These are phyloP conservation scores for Dipodomys ordii DNA, from an alignment of 2,113 vertebrate genomes.

Conservation along the genomic window DNA sequence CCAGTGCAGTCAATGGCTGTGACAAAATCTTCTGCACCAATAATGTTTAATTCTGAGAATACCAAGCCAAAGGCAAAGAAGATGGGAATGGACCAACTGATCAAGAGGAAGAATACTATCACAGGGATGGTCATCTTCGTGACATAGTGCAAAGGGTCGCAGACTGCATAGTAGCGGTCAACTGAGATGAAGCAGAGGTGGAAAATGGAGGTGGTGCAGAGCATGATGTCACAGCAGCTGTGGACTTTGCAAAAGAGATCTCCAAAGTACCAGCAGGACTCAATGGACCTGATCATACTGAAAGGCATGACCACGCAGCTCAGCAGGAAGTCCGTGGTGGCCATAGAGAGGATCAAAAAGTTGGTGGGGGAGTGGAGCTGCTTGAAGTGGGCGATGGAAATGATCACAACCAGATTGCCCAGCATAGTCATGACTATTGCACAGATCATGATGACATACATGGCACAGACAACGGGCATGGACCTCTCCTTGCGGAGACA, in stretches of 20 bases:
- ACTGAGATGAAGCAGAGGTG: conserved; percentile 78
- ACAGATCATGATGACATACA: background rate
- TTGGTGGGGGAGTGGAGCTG: conserved; percentile 75
- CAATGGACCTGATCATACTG: conserved; percentile 73
- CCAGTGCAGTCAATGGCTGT: conserved; percentile 50
- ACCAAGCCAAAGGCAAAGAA: conserved; percentile 75
- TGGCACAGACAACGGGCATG: background rate
- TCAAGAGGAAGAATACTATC: conserved; percentile 64
- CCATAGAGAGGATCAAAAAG: conserved; percentile 75
- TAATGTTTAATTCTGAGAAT: conserved; percentile 75
- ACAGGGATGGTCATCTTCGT: conserved; percentile 66
- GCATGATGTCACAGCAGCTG: conserved; percentile 62
- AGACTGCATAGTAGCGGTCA: conserved; percentile 67
- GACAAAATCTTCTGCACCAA: conserved; percentile 58
- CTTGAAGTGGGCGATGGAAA: conserved; percentile 73
- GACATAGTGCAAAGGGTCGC: conserved; percentile 72
- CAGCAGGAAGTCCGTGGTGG: conserved; percentile 71
- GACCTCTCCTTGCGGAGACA: conserved; percentile 1
- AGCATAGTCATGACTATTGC: conserved; percentile 42
- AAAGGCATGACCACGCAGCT: conserved; percentile 64
- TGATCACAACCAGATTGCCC: conserved; percentile 62
- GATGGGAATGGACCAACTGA: conserved; percentile 65
- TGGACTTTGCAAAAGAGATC: conserved; percentile 72
- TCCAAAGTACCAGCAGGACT: conserved; percentile 67
- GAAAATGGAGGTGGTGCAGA: conserved; percentile 77